Evolutionary conservation across 2,113 vertebrate species (phyloP).

Genomic region (Corynorhinus townsendii): DNA sequence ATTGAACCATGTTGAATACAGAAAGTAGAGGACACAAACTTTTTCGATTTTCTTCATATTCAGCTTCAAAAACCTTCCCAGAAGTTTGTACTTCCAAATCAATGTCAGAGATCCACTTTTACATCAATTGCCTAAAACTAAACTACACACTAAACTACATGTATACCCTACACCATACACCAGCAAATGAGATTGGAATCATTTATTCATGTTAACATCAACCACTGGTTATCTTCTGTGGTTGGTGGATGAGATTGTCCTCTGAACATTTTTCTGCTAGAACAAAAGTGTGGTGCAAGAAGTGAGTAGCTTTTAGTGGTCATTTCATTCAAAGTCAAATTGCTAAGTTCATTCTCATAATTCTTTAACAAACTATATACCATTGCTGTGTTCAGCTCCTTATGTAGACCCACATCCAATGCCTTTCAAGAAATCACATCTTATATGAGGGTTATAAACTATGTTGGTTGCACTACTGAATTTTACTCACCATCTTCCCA

Average conservation of each 20-base stretch:
- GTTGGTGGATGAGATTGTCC: not conserved
- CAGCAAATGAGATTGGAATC: not conserved
- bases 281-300: not conserved
- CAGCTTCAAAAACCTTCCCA: not conserved
- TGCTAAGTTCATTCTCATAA: not conserved
- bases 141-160: rapidly evolving
- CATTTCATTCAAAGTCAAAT: not conserved
- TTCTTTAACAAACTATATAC: not conserved
- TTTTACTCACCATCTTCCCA: not conserved
- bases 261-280: not conserved
- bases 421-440: not conserved
- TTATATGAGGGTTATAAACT: not conserved
- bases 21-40: rapidly evolving
- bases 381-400: not conserved
- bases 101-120: not conserved
- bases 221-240: not conserved
- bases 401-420: not conserved
- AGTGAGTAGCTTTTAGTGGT: not conserved
- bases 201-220: not conserved
- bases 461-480: not conserved
- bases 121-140: not conserved
- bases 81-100: not conserved
- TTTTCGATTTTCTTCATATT: not conserved
- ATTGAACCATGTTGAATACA: not conserved
- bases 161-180: rapidly evolving